Conservation (phyloP, 2,113 vertebrate genomes). For the Scomber scombrus region DNA sequence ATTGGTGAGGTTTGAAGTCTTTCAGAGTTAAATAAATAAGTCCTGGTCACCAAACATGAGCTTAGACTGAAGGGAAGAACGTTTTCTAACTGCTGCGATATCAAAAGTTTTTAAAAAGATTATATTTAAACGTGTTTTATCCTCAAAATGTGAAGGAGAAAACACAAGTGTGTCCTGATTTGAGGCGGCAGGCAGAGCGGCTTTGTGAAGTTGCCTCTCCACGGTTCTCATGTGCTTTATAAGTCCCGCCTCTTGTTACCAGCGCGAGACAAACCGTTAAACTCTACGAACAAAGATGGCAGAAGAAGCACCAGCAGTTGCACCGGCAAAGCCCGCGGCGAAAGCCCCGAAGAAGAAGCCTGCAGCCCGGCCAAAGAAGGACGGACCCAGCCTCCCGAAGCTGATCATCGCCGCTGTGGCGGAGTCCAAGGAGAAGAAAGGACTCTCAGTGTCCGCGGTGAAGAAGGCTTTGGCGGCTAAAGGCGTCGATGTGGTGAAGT, state of each 20-base stretch:
- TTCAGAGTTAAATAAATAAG: not conserved
- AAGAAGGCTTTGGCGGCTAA: not conserved
- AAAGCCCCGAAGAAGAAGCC: not conserved
- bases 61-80: not conserved
- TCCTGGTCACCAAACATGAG: not conserved
- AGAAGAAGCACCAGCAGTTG: not conserved
- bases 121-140: not conserved
- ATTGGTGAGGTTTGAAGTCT: not conserved
- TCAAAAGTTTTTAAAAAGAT: not conserved
- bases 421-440: not conserved
- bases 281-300: not conserved
- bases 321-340: not conserved
- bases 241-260: not conserved
- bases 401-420: not conserved
- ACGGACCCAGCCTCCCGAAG: not conserved
- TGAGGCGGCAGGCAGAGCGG: not conserved
- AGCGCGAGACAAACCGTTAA: not conserved
- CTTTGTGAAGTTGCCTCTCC: not conserved
- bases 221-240: constrained; percentile 27
- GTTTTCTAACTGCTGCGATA: not conserved
- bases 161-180: constrained; percentile 10
- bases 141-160: not conserved
- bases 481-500: not conserved
- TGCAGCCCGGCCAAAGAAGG: not conserved
- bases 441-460: not conserved